phyloP scores from a whole-genome alignment of 2,888 invertebrate species.

The Hydriomena furcata region DNA sequence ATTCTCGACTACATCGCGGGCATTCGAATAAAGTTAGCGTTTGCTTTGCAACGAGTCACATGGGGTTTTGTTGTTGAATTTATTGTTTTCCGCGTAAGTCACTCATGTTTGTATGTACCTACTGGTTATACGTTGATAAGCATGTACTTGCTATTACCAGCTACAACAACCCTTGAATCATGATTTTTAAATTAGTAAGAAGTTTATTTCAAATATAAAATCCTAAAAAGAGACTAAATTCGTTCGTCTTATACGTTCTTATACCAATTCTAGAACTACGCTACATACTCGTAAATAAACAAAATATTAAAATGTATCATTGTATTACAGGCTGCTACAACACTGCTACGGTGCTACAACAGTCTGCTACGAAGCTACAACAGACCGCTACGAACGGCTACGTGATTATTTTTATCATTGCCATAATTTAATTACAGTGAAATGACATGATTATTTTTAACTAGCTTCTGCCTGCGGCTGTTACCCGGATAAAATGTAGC shows the following conservation, averaged over 20 bases:
- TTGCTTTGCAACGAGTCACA: conserved; percentile 67
- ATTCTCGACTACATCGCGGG: conserved; percentile 73
- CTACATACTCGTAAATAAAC: no score
- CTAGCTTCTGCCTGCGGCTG: no score
- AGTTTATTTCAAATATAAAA: no score
- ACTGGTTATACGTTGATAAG: no score
- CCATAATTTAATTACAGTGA: no score
- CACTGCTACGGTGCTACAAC: not conserved
- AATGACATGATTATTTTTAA: no score
- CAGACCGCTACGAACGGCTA: conserved; percentile 11
- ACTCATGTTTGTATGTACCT: conserved; percentile 47
- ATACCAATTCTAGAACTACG: no score
- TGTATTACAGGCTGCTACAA: not conserved
- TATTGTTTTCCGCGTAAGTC: conserved; percentile 59
- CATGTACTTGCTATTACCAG: not conserved
- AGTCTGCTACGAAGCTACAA: conserved; percentile 10
- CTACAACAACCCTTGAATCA: not conserved
- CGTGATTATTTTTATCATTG: conserved; percentile 12
- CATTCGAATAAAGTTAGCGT: conserved; percentile 76
- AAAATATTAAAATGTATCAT: no score
- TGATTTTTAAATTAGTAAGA: no score
- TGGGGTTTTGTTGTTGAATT: conserved; percentile 64
- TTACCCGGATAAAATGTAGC: no score
- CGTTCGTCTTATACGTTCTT: no score
- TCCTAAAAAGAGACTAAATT: no score